Base-by-base conservation (phyloP, 2,797 vertebrate species). In the Sylvia borin region DNA sequence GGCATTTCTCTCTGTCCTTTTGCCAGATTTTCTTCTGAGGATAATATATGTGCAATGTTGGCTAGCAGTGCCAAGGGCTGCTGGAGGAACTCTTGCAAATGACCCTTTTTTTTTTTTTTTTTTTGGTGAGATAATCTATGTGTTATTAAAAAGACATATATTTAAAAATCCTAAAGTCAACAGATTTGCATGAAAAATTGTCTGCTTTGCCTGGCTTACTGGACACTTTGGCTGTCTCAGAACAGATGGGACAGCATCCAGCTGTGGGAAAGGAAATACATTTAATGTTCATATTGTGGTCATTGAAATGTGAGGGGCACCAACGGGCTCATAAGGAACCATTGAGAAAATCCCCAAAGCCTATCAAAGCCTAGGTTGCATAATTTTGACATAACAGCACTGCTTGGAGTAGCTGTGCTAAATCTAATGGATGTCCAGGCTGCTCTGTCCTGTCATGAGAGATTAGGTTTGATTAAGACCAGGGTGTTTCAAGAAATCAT, bases 241-340 rank as follows among this genome's bases (percentile, higher is more conserved):
- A 96, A 87, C 94, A 96, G 93, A 96, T 87, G 94, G 95, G 94
- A 95, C 90, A 80, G 61, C 58, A 71, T 97, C 96, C 96, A 96
- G 95, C 94, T 95, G 92, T 95, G 96, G 81, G 96, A 96, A 96
- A 95, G 96, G 96, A 96, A 96, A 90, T 93, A 71, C 71, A 76
- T 85, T 87, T 85, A 84, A 73, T 85, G 88, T 92, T 95, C 90
- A 29, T 94, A 62, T 85, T 77, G 77, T 91, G 92, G 75, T 87
- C 96, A 88, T 20, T 92, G 92, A 88, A 93, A 89, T 75, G 83
- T 66, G 88, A 96, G 90, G 92, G 95, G 85, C 89, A 95, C 90
- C 76, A 79, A 78, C 6, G 31, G 89, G 78, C 93, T 96, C 86
- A 11, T 90, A 75, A 93, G 86, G 81, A 95, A 70, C 92, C 80